Percentiles rank a stretch among this genome's conserved stretches.
Evolutionary conservation across 2,888 invertebrate genomes (phyloP).

Genomic region (Neoascia interrupta): DNA sequence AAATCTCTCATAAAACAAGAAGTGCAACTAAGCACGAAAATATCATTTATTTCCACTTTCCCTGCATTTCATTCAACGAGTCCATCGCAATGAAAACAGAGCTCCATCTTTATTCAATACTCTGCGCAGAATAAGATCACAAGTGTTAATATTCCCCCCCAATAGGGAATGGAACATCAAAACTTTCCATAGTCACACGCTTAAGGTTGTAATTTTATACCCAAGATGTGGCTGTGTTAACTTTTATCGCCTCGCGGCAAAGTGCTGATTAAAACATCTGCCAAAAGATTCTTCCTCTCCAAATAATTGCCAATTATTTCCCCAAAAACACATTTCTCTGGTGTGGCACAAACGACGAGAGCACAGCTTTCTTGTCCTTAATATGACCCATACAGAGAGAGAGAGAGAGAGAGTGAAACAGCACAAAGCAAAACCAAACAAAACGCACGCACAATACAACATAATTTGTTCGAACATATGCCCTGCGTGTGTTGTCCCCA

Average conservation of each 20-base stretch:
- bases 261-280: slow-evolving; percentile 59
- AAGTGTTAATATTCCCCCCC: too few species aligned
- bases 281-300: slow-evolving; percentile 36
- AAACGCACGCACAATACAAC: slow-evolving; percentile 44
- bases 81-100: too few species aligned
- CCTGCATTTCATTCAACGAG: too few species aligned
- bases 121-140: too few species aligned
- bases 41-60: too few species aligned
- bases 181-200: too few species aligned
- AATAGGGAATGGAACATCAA: too few species aligned
- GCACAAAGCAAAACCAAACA: slow-evolving; percentile 25
- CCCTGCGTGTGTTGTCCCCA: slow-evolving; percentile 2
- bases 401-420: not conserved
- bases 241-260: slow-evolving; percentile 47
- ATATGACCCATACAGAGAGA: slow-evolving; percentile 23
- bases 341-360: not conserved
- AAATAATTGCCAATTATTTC: slow-evolving; percentile 57
- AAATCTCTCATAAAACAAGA: too few species aligned
- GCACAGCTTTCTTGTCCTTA: not conserved
- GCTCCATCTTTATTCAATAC: too few species aligned
- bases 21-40: too few species aligned
- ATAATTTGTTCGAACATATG: slow-evolving; percentile 34
- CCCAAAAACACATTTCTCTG: slow-evolving; percentile 31
- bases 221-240: slow-evolving; percentile 26
- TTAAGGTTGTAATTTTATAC: too few species aligned